phyloP scores from a whole-genome alignment of 2,113 vertebrate genomes.

The Taurulus bubalis region DNA sequence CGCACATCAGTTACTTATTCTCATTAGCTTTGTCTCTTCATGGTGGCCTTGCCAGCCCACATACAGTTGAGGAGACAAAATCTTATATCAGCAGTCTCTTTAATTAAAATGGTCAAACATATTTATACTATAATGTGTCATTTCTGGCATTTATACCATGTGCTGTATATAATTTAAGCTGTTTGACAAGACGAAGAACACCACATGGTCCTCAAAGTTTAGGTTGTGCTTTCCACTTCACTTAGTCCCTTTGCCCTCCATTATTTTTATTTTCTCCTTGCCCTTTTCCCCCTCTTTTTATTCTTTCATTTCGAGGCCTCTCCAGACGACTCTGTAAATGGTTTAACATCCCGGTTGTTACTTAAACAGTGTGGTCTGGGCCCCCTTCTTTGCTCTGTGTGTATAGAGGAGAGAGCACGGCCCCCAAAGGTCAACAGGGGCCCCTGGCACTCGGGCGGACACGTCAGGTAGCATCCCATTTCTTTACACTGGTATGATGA shows the following conservation, averaged over 20 bases:
- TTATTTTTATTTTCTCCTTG: conserved; percentile 47
- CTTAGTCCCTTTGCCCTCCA: conserved; percentile 42
- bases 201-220: conserved; percentile 82
- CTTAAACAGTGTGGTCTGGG: conserved; percentile 83
- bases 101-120: neutral
- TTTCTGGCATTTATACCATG: conserved; percentile 2
- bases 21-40: conserved; percentile 3
- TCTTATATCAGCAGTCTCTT: conserved; percentile 10
- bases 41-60: conserved; percentile 13
- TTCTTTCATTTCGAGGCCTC: conserved; percentile 76
- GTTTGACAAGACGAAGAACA: conserved; percentile 23
- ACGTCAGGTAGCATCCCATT: conserved; percentile 84
- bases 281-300: conserved; percentile 38
- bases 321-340: conserved; percentile 77
- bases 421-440: conserved; percentile 85
- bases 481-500: conserved; percentile 86
- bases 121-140: conserved; percentile 1
- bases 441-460: conserved; percentile 79
- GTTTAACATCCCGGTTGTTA: conserved; percentile 84
- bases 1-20: neutral
- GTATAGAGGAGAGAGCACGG: conserved; percentile 84
- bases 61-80: neutral
- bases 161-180: conserved; percentile 12
- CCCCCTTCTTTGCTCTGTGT: conserved; percentile 83
- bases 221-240: conserved; percentile 84